Evolutionary conservation across 2,797 vertebrate genomes (phyloP).

Genomic region (Anguilla anguilla): DNA sequence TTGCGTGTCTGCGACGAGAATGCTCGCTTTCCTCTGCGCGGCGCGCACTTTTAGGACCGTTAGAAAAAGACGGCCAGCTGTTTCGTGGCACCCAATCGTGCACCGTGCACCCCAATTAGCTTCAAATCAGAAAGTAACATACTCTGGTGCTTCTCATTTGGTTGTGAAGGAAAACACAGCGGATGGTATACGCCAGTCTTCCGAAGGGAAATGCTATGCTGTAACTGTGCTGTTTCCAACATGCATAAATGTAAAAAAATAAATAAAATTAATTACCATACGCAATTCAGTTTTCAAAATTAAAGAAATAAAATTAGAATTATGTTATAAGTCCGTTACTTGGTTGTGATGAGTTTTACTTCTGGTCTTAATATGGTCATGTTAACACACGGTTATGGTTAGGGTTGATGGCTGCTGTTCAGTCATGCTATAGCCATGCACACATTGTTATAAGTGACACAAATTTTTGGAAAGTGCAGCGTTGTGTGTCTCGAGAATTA

Average conservation of each 20-base stretch:
- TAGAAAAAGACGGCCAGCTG: neutral
- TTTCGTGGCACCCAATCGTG: neutral
- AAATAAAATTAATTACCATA: too few species aligned
- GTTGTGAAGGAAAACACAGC: neutral
- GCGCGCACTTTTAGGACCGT: neutral
- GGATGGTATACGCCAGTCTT: neutral
- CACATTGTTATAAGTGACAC: too few species aligned
- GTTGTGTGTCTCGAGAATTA: neutral
- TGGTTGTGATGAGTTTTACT: neutral
- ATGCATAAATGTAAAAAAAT: neutral
- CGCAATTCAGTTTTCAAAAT: too few species aligned
- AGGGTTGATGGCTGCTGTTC: too few species aligned
- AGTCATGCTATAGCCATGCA: too few species aligned
- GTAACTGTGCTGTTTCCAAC: neutral
- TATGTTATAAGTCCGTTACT: neutral
- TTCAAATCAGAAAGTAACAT: conserved; percentile 3
- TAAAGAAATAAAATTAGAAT: neutral
- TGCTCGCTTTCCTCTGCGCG: neutral
- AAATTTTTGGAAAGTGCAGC: neutral
- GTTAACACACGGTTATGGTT: neutral
- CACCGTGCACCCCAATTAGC: neutral
- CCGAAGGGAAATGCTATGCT: neutral
- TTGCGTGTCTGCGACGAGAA: neutral
- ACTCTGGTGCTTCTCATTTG: neutral
- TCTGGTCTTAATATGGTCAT: too few species aligned